These are phyloP conservation scores for Drosophila setosimentum DNA, from an alignment of 2,888 invertebrate species.

Conservation along the genomic window DNA sequence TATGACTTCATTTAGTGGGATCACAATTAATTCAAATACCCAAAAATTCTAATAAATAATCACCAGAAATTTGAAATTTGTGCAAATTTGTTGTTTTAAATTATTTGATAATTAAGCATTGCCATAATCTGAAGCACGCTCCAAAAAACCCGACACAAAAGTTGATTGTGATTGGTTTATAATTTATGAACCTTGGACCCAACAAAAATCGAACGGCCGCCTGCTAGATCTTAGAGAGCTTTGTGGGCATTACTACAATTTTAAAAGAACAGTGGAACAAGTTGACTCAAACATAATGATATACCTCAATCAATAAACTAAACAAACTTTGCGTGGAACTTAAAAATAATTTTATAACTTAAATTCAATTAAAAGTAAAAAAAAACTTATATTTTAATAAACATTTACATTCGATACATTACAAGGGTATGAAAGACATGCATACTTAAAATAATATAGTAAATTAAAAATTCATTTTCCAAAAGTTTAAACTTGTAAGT, in stretches of 20 bases:
- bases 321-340: not conserved
- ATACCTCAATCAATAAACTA: not conserved
- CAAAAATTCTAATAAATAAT: constrained; percentile 45
- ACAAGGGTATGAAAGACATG: too few species aligned
- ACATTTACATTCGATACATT: too few species aligned
- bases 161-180: constrained; percentile 58
- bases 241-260: constrained; percentile 2
- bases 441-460: not conserved
- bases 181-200: constrained; percentile 52
- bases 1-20: constrained; percentile 67
- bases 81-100: constrained; percentile 55
- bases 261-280: constrained; percentile 20
- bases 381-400: not conserved
- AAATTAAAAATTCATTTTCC: too few species aligned
- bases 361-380: not conserved
- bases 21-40: constrained; percentile 24
- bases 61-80: constrained; percentile 51
- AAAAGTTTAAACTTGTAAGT: too few species aligned
- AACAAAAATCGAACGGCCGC: constrained; percentile 16
- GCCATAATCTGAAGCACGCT: constrained; percentile 49
- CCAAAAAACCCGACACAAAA: constrained; percentile 41
- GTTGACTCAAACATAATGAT: not conserved
- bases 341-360: not conserved
- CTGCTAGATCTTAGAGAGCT: constrained; percentile 12
- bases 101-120: constrained; percentile 67